phyloP scores from a whole-genome alignment of 2,888 invertebrate genomes.

The Agrotis exclamationis region DNA sequence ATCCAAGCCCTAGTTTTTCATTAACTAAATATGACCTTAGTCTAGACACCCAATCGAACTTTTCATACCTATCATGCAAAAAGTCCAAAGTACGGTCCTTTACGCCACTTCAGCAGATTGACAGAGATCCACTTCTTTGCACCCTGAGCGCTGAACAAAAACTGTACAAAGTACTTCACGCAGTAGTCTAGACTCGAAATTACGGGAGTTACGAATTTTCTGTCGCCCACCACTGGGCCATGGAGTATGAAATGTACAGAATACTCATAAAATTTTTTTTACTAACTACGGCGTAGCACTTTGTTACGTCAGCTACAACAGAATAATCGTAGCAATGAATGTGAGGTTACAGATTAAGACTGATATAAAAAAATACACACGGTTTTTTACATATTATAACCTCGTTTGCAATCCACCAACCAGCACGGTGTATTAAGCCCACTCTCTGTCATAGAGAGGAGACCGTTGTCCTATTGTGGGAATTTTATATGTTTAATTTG shows the following conservation, averaged over 20 bases:
- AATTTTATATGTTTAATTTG: no score
- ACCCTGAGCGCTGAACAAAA: conserved; percentile 37
- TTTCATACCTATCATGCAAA: conserved; percentile 14
- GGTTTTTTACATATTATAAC: neutral
- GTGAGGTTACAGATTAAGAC: neutral
- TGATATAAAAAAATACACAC: neutral
- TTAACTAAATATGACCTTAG: neutral
- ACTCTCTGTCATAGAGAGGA: neutral
- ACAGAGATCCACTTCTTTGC: conserved; percentile 30
- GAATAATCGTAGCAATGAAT: no score
- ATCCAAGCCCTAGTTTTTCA: neutral
- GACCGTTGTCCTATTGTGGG: neutral
- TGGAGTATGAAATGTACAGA: conserved; percentile 32
- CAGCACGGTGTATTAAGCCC: neutral
- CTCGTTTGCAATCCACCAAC: neutral
- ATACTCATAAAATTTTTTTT: neutral
- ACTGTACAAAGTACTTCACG: conserved; percentile 38
- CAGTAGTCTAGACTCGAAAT: conserved; percentile 50
- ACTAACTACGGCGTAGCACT: neutral
- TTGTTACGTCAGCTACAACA: neutral
- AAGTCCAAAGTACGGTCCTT: conserved; percentile 14
- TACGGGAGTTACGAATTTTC: conserved; percentile 41
- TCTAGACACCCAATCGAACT: neutral
- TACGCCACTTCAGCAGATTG: conserved; percentile 29
- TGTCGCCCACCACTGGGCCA: conserved; percentile 16